These are phyloP conservation scores for Antechinus stuartii DNA, from an alignment of 2,113 vertebrate genomes.

Conservation along the genomic window DNA sequence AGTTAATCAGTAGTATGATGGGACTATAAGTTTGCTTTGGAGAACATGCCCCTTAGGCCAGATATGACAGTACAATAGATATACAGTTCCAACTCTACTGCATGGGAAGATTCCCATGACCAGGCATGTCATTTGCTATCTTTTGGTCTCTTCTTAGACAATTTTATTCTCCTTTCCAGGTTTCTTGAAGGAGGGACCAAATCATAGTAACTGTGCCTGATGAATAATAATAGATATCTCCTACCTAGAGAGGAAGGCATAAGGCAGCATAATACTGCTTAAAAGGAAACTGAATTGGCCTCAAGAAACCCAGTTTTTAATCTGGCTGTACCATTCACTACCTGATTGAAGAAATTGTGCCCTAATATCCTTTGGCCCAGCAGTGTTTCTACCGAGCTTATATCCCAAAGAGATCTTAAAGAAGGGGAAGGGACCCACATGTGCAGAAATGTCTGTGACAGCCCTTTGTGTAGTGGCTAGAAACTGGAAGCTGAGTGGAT, in stretches of 20 bases:
- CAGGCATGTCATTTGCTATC: not conserved
- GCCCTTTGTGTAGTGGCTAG: no score
- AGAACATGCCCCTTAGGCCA: not conserved
- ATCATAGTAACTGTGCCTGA: not conserved
- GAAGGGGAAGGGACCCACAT: no score
- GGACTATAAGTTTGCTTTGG: not conserved
- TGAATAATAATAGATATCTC: not conserved
- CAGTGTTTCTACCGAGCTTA: no score
- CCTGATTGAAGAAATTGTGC: not conserved
- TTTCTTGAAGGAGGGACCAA: not conserved
- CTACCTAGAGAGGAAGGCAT: not conserved
- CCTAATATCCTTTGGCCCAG: not conserved
- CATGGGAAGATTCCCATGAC: not conserved
- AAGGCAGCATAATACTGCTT: not conserved
- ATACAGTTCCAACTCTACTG: not conserved
- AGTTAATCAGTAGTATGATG: not conserved
- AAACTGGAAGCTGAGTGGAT: no score
- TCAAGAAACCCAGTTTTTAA: not conserved
- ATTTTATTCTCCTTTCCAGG: not conserved
- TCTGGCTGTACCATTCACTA: not conserved
- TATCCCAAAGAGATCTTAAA: no score
- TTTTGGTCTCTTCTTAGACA: not conserved
- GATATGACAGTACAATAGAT: not conserved
- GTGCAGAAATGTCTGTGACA: no score
- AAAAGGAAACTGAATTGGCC: not conserved